Evolutionary conservation across 1,140 invertebrate species (phyloP).

Genomic region (Bradysia coprophila): DNA sequence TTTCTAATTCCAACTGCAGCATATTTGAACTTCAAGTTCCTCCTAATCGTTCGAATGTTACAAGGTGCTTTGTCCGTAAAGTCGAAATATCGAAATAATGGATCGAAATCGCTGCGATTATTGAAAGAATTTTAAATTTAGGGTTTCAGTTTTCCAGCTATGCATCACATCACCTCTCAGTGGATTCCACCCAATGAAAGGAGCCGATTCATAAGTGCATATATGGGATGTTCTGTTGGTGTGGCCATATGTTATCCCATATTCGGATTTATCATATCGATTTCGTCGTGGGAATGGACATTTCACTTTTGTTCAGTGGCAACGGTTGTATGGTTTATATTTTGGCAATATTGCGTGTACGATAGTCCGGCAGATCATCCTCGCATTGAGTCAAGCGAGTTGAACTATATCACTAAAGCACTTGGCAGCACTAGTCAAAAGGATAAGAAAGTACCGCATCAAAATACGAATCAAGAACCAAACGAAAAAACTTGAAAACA

Average conservation of each 20-base stretch:
- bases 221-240: slow-evolving; percentile 45
- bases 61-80: slow-evolving; percentile 57
- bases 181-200: slow-evolving; percentile 71
- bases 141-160: slow-evolving; percentile 67
- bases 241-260: slow-evolving; percentile 48
- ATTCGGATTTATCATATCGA: slow-evolving; percentile 42
- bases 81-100: slow-evolving; percentile 6
- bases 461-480: slow-evolving; percentile 3
- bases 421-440: slow-evolving; percentile 26
- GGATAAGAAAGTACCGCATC: slow-evolving; percentile 7
- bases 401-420: slow-evolving; percentile 34
- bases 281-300: slow-evolving; percentile 51
- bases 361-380: slow-evolving; percentile 56
- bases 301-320: slow-evolving; percentile 50
- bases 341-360: slow-evolving; percentile 40
- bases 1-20: slow-evolving; percentile 47
- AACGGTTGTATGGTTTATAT: slow-evolving; percentile 44
- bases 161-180: slow-evolving; percentile 60
- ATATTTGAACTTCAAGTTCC: slow-evolving; percentile 31
- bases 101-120: background rate
- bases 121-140: slow-evolving; percentile 17
- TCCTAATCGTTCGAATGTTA: slow-evolving; percentile 42
- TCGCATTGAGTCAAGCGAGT: slow-evolving; percentile 47
- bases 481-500: background rate
- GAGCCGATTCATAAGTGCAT: slow-evolving; percentile 50